Evolutionary conservation across 2,113 vertebrate species (phyloP).

Genomic region (Corvus cornix): DNA sequence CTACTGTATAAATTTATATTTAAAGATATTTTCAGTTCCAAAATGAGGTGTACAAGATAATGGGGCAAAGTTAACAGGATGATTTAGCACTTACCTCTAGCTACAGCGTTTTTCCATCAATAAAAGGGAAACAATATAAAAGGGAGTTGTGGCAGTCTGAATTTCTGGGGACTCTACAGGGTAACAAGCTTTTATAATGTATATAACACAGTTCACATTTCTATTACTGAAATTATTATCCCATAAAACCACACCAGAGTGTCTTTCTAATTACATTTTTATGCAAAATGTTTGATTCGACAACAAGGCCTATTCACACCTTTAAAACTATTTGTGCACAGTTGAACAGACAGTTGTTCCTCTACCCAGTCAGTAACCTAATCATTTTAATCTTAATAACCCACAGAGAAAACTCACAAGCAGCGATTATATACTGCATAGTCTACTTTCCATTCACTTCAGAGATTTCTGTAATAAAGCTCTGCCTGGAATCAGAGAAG

Average conservation of each 20-base stretch:
- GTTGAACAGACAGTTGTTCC: constrained; percentile 23
- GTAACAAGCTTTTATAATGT: background rate
- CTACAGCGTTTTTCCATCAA: constrained; percentile 7
- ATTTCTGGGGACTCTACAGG: background rate
- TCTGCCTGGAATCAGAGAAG: background rate
- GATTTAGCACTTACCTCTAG: constrained; percentile 53
- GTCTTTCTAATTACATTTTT: constrained; percentile 31
- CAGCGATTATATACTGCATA: background rate
- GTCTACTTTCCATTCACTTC: constrained; percentile 18
- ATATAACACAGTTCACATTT: background rate
- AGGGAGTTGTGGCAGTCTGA: background rate
- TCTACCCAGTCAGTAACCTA: background rate
- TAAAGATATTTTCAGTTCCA: constrained; percentile 51
- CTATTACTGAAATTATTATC: constrained; percentile 30
- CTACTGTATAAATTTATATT: constrained; percentile 52
- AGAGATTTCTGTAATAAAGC: constrained; percentile 25
- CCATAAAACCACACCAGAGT: background rate
- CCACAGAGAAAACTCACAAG: background rate
- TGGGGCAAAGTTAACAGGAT: constrained; percentile 37
- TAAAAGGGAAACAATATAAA: constrained; percentile 16
- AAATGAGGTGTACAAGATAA: constrained; percentile 52
- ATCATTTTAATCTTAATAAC: constrained; percentile 41
- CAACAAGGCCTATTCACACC: constrained; percentile 17
- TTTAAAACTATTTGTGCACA: background rate
- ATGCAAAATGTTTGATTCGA: constrained; percentile 46